Evolutionary conservation across 2,888 invertebrate genomes (phyloP), one percentile per base, ranked within the genome.

Genomic region (Philereme transversata): DNA sequence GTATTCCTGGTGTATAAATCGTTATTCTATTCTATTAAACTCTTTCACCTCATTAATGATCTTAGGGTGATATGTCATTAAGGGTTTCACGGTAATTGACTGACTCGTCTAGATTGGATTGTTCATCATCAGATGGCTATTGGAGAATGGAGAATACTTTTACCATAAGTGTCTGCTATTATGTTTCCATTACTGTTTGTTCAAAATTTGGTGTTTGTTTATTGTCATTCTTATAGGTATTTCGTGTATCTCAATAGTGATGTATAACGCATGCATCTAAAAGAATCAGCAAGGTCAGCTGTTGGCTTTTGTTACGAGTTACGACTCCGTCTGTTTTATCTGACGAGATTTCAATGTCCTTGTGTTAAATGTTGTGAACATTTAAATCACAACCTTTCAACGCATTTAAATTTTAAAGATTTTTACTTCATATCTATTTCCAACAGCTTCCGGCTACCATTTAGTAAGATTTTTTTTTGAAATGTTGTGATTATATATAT

Each of bases 341-440:
- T 65, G 8, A 44, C 51, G 51, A 58, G 51, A 57, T 65, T 33
- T 41, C 54, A 49, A 49, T 58, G 60, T 52, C 60, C 56, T 58
- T 41, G 54, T 47, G 50, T 54, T 54, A 47, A 36, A 58, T 60
- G 61, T 64, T 56, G 50, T 40, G 50, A 60, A 51, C 59, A 59
- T 59, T 62, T 63, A 61, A 51, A 59, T 58, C 52, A 58, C 33
- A 53, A 52, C 45, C 54, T 59, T 53, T 67, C 65, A 61, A 44
- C 60, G 44, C n/a, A 10, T 54, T 22, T 45, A 53, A 10, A 51
- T 62, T 64, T 54, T 54, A 7, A 49, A 54, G 36, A 4, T 49
- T 51, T 55, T 52, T 53, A 22, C 22, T 22, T 22, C 41, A 35
- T 49, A 51, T 60, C 35, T 58, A 6, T 47, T 5, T 47, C 22